Evolutionary conservation across 2,113 vertebrate species (phyloP), one percentile per base, ranked within the genome.

Genomic region (Austrofundulus limnaeus): DNA sequence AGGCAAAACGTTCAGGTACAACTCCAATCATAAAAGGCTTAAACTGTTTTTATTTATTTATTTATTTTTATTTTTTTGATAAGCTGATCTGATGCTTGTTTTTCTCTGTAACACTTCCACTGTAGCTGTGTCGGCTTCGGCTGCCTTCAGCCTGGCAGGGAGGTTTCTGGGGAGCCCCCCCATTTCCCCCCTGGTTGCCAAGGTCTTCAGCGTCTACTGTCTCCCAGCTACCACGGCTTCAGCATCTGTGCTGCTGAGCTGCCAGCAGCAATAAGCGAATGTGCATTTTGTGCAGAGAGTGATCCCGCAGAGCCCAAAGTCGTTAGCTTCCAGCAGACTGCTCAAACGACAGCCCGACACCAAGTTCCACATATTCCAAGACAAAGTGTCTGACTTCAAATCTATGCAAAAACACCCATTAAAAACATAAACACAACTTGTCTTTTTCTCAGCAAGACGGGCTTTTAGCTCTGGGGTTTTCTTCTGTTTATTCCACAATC

Each of bases 171-270:
- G 65, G 59, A 53, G 60, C 63, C 0, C 58, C 57, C 31, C 14
- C 5, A 2, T 2, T 2, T 56, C 38, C 61, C 38, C 14, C 38
- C 14, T 15, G 37, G 67, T 81, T 74, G 56, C 70, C 56, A 72
- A 66, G 72, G 70, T 70, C 45, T 61, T 54, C 49, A 2, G 50
- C 9, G 21, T 54, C 37, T 55, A 54, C 73, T 67, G 71, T 80
- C 66, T 78, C 76, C 41, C 66, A 2, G 70, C 63, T 82, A 60
- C 78, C 23, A 84, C 81, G 78, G 77, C 80, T 67, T 76, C 74
- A 75, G 81, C 70, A 74, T 78, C 81, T 67, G 77, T 47, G 75
- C 50, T 66, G 67, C 75, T 75, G 66, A 45, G 11, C 50, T 75
- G 78, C 77, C 82, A 75, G 51, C 14, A 8, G 51, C 62, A 24